Conservation (phyloP, 2,888 invertebrate species). For the Synanthedon tipuliformis region DNA sequence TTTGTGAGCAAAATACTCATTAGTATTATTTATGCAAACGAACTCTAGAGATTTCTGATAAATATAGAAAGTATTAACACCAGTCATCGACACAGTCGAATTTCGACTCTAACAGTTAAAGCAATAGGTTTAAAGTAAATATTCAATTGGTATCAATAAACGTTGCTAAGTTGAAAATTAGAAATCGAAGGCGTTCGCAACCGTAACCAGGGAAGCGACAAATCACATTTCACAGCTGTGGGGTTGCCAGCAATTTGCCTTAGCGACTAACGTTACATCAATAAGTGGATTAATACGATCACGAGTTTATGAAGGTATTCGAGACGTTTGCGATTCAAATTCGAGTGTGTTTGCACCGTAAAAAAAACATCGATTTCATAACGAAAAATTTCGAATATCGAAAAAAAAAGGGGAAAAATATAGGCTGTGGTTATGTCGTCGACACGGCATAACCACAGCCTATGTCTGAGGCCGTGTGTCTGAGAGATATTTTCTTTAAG, state of each 20-base stretch:
- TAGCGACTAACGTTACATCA: conserved; percentile 1
- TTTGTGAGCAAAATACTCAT: conserved; percentile 17
- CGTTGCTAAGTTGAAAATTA: conserved; percentile 1
- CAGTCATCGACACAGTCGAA: not conserved
- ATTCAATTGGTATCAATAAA: not conserved
- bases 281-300: conserved; percentile 6
- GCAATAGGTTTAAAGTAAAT: not conserved
- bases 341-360: not conserved
- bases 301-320: conserved; percentile 2
- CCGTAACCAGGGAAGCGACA: conserved; percentile 12
- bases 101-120: not conserved
- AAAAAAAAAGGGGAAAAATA: no score
- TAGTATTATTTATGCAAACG: conserved; percentile 22
- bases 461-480: no score
- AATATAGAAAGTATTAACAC: not conserved
- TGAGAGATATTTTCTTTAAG: no score
- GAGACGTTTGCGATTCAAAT: not conserved
- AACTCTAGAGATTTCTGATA: conserved; percentile 8
- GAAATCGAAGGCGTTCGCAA: conserved; percentile 12
- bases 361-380: no score
- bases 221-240: conserved; percentile 18
- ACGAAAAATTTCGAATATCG: no score
- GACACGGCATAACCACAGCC: no score
- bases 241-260: conserved; percentile 7
- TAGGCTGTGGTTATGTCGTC: no score